Conservation (phyloP, 2,113 vertebrate species). For the Caloenas nicobarica region DNA sequence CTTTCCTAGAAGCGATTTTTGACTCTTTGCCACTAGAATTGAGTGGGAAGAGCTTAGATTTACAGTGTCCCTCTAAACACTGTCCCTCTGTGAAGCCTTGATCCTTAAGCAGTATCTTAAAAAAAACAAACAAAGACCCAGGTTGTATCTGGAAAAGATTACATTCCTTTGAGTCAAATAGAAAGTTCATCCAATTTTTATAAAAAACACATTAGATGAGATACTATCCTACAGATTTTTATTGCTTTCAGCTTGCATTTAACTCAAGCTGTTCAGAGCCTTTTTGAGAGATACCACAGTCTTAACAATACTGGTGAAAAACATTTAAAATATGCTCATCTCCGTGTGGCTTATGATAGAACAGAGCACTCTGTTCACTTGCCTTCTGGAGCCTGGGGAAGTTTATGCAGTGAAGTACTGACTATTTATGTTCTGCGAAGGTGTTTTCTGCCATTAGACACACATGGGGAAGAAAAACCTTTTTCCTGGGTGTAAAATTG, state of each 20-base stretch:
- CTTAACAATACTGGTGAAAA: background rate
- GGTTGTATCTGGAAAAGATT: slow-evolving; percentile 60
- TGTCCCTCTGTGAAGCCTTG: slow-evolving; percentile 15
- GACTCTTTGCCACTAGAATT: background rate
- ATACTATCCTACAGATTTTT: slow-evolving; percentile 26
- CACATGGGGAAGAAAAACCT: background rate
- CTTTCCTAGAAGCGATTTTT: slow-evolving; percentile 45
- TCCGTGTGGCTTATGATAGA: background rate
- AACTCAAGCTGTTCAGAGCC: background rate
- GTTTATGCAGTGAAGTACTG: too few species aligned
- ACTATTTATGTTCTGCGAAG: background rate
- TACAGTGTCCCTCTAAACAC: background rate
- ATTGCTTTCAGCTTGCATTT: slow-evolving; percentile 38
- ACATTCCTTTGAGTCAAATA: slow-evolving; percentile 20
- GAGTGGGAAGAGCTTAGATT: slow-evolving; percentile 43
- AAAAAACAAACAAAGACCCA: background rate
- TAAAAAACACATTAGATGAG: slow-evolving; percentile 8
- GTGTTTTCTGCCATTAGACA: background rate
- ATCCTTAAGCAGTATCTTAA: slow-evolving; percentile 24
- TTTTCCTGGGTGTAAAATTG: background rate
- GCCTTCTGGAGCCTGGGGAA: background rate
- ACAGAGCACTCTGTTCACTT: background rate
- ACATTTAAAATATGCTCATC: background rate
- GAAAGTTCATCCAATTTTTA: slow-evolving; percentile 54
- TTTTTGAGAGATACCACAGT: background rate